phyloP scores from a whole-genome alignment of 2,797 vertebrate genomes.

The Gephyroberyx darwinii region DNA sequence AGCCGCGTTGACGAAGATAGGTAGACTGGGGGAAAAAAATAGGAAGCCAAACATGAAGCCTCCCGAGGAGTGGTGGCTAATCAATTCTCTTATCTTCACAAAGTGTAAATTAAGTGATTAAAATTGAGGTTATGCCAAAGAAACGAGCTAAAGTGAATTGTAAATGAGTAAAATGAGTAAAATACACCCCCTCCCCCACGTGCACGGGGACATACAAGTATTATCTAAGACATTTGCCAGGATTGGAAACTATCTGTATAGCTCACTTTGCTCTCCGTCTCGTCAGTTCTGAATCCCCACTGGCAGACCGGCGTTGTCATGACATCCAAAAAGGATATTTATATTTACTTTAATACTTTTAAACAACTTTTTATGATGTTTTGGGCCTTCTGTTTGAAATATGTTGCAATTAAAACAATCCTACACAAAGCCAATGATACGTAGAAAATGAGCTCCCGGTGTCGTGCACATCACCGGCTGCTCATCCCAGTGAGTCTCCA shows the following conservation, averaged over 20 bases:
- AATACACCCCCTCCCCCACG: constrained; percentile 19
- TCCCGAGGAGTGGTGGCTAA: constrained; percentile 73
- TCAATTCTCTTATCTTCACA: constrained; percentile 83
- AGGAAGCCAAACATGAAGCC: constrained; percentile 75
- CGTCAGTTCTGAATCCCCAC: constrained; percentile 10
- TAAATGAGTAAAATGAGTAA: constrained; percentile 62
- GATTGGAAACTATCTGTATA: constrained; percentile 57
- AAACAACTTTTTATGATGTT: background rate
- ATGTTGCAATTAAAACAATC: constrained; percentile 20
- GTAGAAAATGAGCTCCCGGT: constrained; percentile 18
- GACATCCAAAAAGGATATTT: no score
- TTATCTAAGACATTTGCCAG: constrained; percentile 61
- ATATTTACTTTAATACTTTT: background rate
- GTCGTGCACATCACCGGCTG: constrained; percentile 31
- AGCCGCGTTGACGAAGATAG: constrained; percentile 75
- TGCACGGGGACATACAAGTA: constrained; percentile 34
- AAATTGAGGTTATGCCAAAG: constrained; percentile 72
- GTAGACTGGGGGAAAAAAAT: constrained; percentile 49
- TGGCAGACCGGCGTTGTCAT: background rate
- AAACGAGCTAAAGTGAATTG: constrained; percentile 57
- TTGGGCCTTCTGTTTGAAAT: background rate
- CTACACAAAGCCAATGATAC: constrained; percentile 17
- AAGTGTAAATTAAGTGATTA: constrained; percentile 82
- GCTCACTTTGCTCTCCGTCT: no score
- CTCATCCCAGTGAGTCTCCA: constrained; percentile 26